Evolutionary conservation across 2,113 vertebrate genomes (phyloP), one percentile per base, ranked within the genome.

Genomic region (Equus quagga): DNA sequence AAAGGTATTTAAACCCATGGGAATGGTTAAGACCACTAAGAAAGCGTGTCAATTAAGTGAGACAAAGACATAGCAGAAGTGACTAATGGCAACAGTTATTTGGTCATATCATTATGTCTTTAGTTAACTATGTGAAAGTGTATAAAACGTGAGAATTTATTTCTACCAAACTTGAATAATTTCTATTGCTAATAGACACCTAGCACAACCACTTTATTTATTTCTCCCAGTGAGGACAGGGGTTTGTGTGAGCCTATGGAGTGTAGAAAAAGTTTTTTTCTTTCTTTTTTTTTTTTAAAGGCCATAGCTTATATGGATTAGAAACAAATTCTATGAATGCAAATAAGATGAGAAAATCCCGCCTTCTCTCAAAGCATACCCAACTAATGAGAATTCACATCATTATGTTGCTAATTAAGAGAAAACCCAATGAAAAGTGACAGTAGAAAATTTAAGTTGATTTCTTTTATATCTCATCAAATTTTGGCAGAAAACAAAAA

Each of bases 401-500:
- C 80, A 76, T 80, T 79, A 80, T n/a, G 49, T 70, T 73, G 26
- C 26, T 64, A 89, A 80, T 75, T 41, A 85, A 65, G 80, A 72
- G 72, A 94, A 65, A 14, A 9, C 10, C 56, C 7, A 72, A 46
- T 21, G 5, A 88, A 51, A 97, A 96, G 41, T 41, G 10, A 49
- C 26, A 94, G 8, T 36, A 67, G 70, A 78, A 82, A 89, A 82
- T 86, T 81, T 60, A 83, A 90, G 1, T 62, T 89, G 9, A 80
- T 73, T 95, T 94, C 62, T 91, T 78, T 41, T 41, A 41, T 67
- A 84, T 13, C 17, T 60, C 67, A 89, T 18, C 36, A 91, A 73
- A 80, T 79, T 64, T 84, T 86, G 12, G 24, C 23, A 97, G 56
- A 65, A 96, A 90, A 62, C 24, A 87, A 85, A 97, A 65, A 65